Base-by-base conservation (phyloP, 2,797 vertebrate species). In the Microcaecilia unicolor region DNA sequence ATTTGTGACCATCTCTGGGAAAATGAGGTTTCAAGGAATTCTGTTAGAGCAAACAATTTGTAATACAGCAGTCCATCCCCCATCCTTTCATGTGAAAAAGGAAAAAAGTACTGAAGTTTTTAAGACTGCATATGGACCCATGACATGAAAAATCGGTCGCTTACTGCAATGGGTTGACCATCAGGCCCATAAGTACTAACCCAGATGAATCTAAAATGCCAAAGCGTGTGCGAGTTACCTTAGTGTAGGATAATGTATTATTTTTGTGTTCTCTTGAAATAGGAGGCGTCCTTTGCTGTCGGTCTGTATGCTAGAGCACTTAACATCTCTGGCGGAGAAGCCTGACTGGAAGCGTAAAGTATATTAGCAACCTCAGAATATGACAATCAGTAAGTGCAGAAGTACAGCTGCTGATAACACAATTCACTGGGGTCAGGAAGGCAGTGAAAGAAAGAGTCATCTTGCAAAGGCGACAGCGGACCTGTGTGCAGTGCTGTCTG, bases 131-230 rank as follows among this genome's bases (percentile, higher is more conserved):
- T n/a, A n/a, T n/a, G n/a, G n/a, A n/a, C n/a, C n/a, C n/a, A n/a
- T n/a, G n/a, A n/a, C n/a, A n/a, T n/a, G n/a, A n/a, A n/a, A n/a
- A n/a, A n/a, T n/a, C n/a, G n/a, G n/a, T n/a, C n/a, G n/a, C n/a
- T n/a, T n/a, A n/a, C n/a, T n/a, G n/a, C n/a, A n/a, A n/a, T n/a
- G n/a, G n/a, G n/a, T n/a, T n/a, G n/a, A n/a, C n/a, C n/a, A n/a
- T n/a, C n/a, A n/a, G n/a, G n/a, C n/a, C n/a, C n/a, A n/a, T n/a
- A n/a, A n/a, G n/a, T n/a, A n/a, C n/a, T n/a, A n/a, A n/a, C n/a
- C n/a, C n/a, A n/a, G 22, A 51, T 46, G 35, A 55, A 52, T 45
- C 38, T 45, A 47, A n/a, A 61, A 55, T 39, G 30, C 48, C 39
- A 44, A 39, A 45, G n/a, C 21, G 30, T 32, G 57, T 8, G 9